These are phyloP conservation scores for Hippoglossus hippoglossus DNA, from an alignment of 2,797 vertebrate genomes.

Conservation along the genomic window DNA sequence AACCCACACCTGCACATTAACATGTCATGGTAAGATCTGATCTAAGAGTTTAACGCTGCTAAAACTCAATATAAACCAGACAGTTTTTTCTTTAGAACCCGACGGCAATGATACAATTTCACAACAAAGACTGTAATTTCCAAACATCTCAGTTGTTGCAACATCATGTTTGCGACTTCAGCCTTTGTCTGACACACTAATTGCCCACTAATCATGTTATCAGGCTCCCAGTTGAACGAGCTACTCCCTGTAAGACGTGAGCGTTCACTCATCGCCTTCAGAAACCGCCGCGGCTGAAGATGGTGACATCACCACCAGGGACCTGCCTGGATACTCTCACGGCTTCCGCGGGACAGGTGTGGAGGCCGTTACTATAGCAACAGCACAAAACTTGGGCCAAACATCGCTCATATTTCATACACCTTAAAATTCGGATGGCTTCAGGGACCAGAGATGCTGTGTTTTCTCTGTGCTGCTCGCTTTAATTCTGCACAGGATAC, in stretches of 20 bases:
- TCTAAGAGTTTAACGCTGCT: constrained; percentile 20
- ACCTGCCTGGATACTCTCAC: constrained; percentile 38
- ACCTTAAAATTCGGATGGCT: constrained; percentile 28
- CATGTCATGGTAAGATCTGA: constrained; percentile 20
- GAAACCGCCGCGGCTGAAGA: constrained; percentile 31
- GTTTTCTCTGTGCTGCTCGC: constrained; percentile 33
- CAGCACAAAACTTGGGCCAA: constrained; percentile 32
- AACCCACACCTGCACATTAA: constrained; percentile 64
- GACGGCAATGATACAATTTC: constrained; percentile 31
- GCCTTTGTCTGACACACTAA: constrained; percentile 43
- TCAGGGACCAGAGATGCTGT: constrained; percentile 1
- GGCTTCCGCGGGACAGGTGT: constrained; percentile 52
- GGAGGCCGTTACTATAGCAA: constrained; percentile 45
- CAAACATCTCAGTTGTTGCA: constrained; percentile 33
- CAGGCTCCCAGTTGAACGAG: constrained; percentile 39
- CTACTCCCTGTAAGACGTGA: constrained; percentile 45
- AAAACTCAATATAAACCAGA: constrained; percentile 13
- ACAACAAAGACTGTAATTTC: constrained; percentile 23
- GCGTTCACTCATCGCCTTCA: constrained; percentile 60
- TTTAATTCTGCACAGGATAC: constrained; percentile 22
- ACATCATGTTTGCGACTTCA: constrained; percentile 23
- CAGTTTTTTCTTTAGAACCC: too few species aligned
- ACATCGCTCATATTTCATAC: constrained; percentile 48
- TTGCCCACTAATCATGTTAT: constrained; percentile 45
- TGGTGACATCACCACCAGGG: constrained; percentile 41